Percentiles rank a stretch among this genome's conserved stretches.
phyloP scores from a whole-genome alignment of 2,888 invertebrate species.

The Galeopsomyia nigrocyanea region DNA sequence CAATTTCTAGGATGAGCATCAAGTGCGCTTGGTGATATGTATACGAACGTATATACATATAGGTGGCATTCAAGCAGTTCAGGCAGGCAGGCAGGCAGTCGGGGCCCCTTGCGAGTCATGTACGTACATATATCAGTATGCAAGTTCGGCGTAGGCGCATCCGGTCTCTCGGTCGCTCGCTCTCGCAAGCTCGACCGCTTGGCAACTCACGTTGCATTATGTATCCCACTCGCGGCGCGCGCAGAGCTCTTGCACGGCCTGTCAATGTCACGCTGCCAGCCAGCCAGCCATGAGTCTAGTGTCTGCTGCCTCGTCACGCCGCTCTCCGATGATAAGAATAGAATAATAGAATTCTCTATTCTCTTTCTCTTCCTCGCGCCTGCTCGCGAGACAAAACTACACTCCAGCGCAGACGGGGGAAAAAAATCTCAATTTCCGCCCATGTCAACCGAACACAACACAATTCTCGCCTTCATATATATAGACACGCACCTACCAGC shows the following conservation, averaged over 20 bases:
- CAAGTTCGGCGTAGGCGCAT: conserved; percentile 65
- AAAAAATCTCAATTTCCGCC: conserved; percentile 13
- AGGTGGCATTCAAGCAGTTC: background rate
- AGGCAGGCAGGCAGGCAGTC: conserved; percentile 35
- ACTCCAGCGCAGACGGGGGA: background rate
- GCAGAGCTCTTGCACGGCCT: conserved; percentile 21
- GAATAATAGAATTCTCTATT: conserved; percentile 61
- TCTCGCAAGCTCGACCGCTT: conserved; percentile 55
- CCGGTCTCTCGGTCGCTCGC: conserved; percentile 54
- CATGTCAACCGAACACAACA: background rate
- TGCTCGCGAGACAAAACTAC: background rate
- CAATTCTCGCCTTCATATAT: conserved; percentile 18
- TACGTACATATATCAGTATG: conserved; percentile 60
- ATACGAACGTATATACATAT: conserved; percentile 5
- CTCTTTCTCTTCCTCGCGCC: conserved; percentile 31
- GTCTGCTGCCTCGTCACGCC: conserved; percentile 45
- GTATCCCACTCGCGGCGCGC: conserved; percentile 51
- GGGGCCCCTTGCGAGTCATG: too few species aligned
- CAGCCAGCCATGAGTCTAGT: too few species aligned
- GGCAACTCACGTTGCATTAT: conserved; percentile 64
- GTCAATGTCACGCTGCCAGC: conserved; percentile 54
- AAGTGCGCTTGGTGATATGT: too few species aligned
- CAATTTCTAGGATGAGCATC: conserved; percentile 56
- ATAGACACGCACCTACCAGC: conserved; percentile 31
- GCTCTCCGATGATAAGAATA: conserved; percentile 49